phyloP scores from a whole-genome alignment of 2,888 invertebrate species.

The Cybosia mesomella region DNA sequence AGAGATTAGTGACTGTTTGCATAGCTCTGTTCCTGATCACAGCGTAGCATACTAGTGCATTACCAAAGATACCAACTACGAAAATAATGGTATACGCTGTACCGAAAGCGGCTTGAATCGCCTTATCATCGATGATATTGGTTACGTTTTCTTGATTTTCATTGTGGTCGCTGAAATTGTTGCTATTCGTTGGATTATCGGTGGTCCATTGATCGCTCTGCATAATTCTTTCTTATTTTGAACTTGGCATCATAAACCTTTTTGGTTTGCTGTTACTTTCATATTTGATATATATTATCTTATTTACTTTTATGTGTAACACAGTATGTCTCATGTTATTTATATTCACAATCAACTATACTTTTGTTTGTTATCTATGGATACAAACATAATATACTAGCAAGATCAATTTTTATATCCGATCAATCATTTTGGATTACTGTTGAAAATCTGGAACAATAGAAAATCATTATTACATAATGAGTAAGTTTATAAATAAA shows the following conservation, averaged over 20 bases:
- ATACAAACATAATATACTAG: constrained; percentile 19
- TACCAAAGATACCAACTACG: constrained; percentile 92
- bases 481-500: neutral
- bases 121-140: constrained; percentile 89
- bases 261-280: constrained; percentile 65
- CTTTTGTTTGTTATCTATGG: constrained; percentile 13
- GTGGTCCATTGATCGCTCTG: constrained; percentile 74
- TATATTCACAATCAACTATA: constrained; percentile 20
- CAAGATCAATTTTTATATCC: constrained; percentile 25
- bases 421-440: constrained; percentile 50
- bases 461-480: constrained; percentile 14
- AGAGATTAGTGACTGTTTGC: constrained; percentile 97
- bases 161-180: constrained; percentile 56
- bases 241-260: constrained; percentile 78
- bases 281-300: constrained; percentile 60
- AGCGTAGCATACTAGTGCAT: constrained; percentile 94
- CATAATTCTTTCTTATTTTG: constrained; percentile 72
- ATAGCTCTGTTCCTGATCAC: constrained; percentile 94
- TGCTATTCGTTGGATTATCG: constrained; percentile 63
- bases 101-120: constrained; percentile 91
- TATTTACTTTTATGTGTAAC: constrained; percentile 41
- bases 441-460: constrained; percentile 53
- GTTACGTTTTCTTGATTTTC: constrained; percentile 57
- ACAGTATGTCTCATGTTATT: constrained; percentile 60
- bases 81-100: constrained; percentile 93